Conservation (phyloP, 2,797 vertebrate species). For the Cebuella pygmaea region DNA sequence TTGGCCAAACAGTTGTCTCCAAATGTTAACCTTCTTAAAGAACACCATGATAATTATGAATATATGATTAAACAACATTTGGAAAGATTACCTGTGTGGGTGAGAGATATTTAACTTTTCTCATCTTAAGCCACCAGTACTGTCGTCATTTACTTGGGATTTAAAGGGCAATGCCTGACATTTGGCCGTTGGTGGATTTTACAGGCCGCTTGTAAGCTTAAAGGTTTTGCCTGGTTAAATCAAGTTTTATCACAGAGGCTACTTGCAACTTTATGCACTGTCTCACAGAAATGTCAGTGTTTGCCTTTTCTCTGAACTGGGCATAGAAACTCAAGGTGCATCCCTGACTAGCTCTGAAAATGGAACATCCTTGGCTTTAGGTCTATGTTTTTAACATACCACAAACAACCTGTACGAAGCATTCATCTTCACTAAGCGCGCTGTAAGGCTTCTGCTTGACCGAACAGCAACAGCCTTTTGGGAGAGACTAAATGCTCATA, state of each 20-base stretch:
- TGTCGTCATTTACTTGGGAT: constrained; percentile 74
- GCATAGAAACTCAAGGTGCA: background rate
- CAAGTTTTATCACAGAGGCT: constrained; percentile 73
- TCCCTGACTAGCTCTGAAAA: constrained; percentile 34
- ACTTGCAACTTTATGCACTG: constrained; percentile 76
- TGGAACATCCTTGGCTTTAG: background rate
- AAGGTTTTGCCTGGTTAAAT: constrained; percentile 82
- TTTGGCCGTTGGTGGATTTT: constrained; percentile 80
- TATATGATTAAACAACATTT: constrained; percentile 66
- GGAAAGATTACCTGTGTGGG: constrained; percentile 50
- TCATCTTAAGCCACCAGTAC: constrained; percentile 77
- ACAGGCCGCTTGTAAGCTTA: constrained; percentile 65
- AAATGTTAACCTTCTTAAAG: constrained; percentile 63
- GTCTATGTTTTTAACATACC: background rate
- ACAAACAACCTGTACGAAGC: background rate
- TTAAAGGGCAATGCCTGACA: constrained; percentile 82
- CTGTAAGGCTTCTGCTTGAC: background rate
- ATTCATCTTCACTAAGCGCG: constrained; percentile 1
- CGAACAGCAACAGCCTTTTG: background rate
- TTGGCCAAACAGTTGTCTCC: constrained; percentile 53
- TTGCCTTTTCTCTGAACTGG: constrained; percentile 61
- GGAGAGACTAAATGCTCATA: background rate
- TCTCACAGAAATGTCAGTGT: constrained; percentile 74
- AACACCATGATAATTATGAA: constrained; percentile 62
- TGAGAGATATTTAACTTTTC: constrained; percentile 73